Conservation (phyloP, 2,797 vertebrate species). For the Florisuga fusca region DNA sequence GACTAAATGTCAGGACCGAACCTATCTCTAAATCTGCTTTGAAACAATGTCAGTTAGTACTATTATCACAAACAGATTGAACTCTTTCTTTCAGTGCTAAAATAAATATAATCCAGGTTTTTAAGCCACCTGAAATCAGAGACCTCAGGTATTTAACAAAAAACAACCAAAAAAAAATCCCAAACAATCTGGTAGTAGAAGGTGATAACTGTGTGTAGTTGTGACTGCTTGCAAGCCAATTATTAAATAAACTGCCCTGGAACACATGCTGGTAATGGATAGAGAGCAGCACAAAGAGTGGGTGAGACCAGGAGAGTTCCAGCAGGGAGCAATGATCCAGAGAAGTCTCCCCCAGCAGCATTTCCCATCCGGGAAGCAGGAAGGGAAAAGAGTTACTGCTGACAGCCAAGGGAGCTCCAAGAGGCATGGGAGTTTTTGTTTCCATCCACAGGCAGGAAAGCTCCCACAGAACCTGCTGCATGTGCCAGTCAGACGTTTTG, state of each 20-base stretch:
- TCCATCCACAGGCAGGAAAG: neutral
- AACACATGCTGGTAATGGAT: accelerated
- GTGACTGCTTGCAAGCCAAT: neutral
- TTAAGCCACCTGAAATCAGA: neutral
- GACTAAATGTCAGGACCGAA: slow-evolving; percentile 76
- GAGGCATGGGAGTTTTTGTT: neutral
- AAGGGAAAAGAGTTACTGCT: neutral
- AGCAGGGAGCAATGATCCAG: accelerated
- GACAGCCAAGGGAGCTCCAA: neutral
- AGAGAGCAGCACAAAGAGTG: accelerated
- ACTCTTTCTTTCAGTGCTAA: neutral
- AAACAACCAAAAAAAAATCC: neutral
- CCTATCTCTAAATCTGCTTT: slow-evolving; percentile 68
- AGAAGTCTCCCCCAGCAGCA: accelerated
- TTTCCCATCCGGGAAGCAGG: neutral
- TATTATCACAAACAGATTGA: slow-evolving; percentile 56
- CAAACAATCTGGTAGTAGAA: neutral
- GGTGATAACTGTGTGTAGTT: neutral
- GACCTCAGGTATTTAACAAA: neutral
- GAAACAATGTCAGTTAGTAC: slow-evolving; percentile 68
- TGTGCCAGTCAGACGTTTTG: neutral
- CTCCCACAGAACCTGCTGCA: accelerated
- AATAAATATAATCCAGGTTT: neutral
- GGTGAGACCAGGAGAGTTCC: accelerated
- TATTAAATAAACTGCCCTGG: neutral